Evolutionary conservation across 2,888 invertebrate species (phyloP), one percentile per base, ranked within the genome.

Genomic region (Unio pictorum): DNA sequence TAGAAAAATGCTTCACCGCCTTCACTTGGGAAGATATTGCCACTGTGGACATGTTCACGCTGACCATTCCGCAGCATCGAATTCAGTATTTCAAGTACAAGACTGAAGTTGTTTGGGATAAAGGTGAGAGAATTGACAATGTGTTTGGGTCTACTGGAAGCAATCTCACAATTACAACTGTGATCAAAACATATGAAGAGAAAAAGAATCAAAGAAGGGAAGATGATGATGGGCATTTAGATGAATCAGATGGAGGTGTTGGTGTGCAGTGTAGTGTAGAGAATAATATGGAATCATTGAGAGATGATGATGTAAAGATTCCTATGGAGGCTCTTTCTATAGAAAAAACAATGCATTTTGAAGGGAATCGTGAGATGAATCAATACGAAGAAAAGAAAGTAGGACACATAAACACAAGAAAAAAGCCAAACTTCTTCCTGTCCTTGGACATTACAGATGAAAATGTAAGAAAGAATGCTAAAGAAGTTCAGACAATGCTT

Each of bases 1-100:
- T 90, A 60, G 91, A 91, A 80, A 89, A 90, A 72, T 83, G 86
- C 23, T 91, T 91, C 72, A 79, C 81, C 3, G 84, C 85, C 4
- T 91, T 91, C 72, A 88, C 88, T n/a, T 91, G 91, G 91, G 90
- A 90, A 67, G 90, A 91, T 73, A 78, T 90, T 8, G 87, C 90
- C 0, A 76, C 85, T 26, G 90, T 90, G 15, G 91, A 90, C 68
- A 86, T 89, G 58, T 84, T 86, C 67, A 88, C 86, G 7, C 81
- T 91, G 8, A 91, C 91, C 1, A 86, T 91, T 20, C 91, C 91
- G 0, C 89, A 91, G 73, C 91, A 91, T 76, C 84, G 91, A 54
- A 91, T 91, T 67, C 89, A 90, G 75, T 91, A 91, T 77, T 91
- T 91, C 80, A 91, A 91, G 72, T 91, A 91, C 80, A 87, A 87